Base-by-base conservation (phyloP, 2,888 invertebrate genomes). In the Terebella lapidaria region DNA sequence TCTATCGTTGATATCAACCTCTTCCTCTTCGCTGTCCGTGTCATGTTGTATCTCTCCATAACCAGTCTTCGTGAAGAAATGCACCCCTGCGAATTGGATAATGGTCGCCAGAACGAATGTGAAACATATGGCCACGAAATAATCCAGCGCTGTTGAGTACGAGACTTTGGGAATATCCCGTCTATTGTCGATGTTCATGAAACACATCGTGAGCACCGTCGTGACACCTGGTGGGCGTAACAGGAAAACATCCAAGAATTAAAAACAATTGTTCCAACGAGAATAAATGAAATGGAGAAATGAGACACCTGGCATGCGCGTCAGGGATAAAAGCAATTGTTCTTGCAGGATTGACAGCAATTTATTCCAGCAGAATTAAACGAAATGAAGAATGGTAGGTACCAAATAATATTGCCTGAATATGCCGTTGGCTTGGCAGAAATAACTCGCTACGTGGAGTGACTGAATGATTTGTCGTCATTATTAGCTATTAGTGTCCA, bases 1-100 rank as follows among this genome's bases (percentile, higher is more conserved):
- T 15, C 42, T n/a, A 35, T 35, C 10, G 10, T n/a, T n/a, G 42
- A 15, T n/a, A 10, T 35, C 42, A 35, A 15, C 42, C 42, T 15
- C 42, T 15, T 35, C 42, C 10, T 35, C 42, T 35, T 35, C 42
- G 42, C 42, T 35, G 42, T 35, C 42, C 10, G 42, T 15, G n/a
- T 35, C 42, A 35, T 35, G 49, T 10, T 20, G 22, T 15, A 49
- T 22, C 49, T 90, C 90, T 0, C 90, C 90, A 3, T 88, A 89
- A 26, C 90, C 90, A 25, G 55, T 58, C n/a, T 62, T 91, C n/a
- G 94, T 94, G 76, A 93, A 93, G 80, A 93, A 94, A 82, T 95
- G 95, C 0, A 95, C 95, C 0, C 92, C 91, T n/a, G 94, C 94
- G 73, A 94, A 95, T 79, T 95, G 93, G 24, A 95, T 82, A 1